These are phyloP conservation scores for Puntigrus tetrazona DNA, from an alignment of 2,113 vertebrate species.

Conservation along the genomic window DNA sequence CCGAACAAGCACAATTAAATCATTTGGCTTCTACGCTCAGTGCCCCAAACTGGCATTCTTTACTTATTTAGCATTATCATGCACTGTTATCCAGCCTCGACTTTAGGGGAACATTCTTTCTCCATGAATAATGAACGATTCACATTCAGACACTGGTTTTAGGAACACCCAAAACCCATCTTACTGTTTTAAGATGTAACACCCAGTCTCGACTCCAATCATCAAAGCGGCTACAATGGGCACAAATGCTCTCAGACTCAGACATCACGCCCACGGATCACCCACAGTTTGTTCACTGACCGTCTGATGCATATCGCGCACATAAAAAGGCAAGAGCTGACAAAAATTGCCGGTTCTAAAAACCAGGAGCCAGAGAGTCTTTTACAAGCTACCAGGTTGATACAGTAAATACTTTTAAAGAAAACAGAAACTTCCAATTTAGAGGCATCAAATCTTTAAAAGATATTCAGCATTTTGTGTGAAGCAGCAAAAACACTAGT, in stretches of 20 bases:
- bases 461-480: background rate
- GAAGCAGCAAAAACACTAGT: background rate
- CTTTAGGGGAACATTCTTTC: constrained; percentile 5
- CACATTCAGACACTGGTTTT: constrained; percentile 28
- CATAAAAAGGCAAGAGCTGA: background rate
- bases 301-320: constrained; percentile 1
- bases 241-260: constrained; percentile 12
- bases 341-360: background rate
- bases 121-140: constrained; percentile 20
- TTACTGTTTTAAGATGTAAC: constrained; percentile 22
- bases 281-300: constrained; percentile 9
- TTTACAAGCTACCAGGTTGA: background rate
- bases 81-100: background rate
- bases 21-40: background rate
- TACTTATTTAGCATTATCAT: constrained; percentile 1
- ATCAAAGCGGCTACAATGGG: background rate
- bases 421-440: background rate
- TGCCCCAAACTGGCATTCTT: background rate
- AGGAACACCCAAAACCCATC: constrained; percentile 30
- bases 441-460: background rate
- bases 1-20: background rate
- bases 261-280: background rate
- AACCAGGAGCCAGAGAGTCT: background rate
- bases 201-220: constrained; percentile 5
- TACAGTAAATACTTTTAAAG: background rate